Evolutionary conservation across 2,113 vertebrate genomes (phyloP).

Genomic region (Otis tarda): DNA sequence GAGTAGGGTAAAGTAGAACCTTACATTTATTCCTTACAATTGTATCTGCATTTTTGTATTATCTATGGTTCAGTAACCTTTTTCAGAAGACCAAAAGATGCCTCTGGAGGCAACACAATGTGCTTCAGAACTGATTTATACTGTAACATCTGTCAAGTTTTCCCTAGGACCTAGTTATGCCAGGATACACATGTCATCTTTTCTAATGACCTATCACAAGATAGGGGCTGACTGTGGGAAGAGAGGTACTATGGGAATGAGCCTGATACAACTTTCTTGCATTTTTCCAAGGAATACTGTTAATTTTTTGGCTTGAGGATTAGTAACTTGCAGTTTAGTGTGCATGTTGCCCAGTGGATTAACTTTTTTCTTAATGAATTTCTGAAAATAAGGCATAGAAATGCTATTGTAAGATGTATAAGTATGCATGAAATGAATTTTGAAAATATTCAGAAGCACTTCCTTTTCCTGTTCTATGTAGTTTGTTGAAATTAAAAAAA

Average conservation of each 20-base stretch:
- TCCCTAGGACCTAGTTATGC: constrained; percentile 55
- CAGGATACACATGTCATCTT: constrained; percentile 61
- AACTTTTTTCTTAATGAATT: neutral
- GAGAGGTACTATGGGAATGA: neutral
- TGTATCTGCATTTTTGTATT: constrained; percentile 62
- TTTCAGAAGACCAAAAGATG: constrained; percentile 53
- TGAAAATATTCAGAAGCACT: neutral
- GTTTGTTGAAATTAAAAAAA: neutral
- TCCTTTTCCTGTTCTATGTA: neutral
- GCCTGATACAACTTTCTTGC: neutral
- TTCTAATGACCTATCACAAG: constrained; percentile 62
- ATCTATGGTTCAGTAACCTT: constrained; percentile 66
- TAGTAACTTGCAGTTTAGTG: neutral
- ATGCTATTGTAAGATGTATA: neutral
- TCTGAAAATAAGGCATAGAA: neutral
- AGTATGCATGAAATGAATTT: neutral
- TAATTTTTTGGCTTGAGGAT: neutral
- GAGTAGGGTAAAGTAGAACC: constrained; percentile 41
- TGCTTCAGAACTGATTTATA: constrained; percentile 69
- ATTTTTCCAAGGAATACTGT: neutral
- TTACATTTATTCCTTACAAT: constrained; percentile 66
- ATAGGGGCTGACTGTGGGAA: neutral
- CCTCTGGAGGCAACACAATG: constrained; percentile 43
- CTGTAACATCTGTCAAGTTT: constrained; percentile 69
- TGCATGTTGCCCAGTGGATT: neutral